Evolutionary conservation across 2,113 vertebrate species (phyloP).

Genomic region (Lepus timidus): DNA sequence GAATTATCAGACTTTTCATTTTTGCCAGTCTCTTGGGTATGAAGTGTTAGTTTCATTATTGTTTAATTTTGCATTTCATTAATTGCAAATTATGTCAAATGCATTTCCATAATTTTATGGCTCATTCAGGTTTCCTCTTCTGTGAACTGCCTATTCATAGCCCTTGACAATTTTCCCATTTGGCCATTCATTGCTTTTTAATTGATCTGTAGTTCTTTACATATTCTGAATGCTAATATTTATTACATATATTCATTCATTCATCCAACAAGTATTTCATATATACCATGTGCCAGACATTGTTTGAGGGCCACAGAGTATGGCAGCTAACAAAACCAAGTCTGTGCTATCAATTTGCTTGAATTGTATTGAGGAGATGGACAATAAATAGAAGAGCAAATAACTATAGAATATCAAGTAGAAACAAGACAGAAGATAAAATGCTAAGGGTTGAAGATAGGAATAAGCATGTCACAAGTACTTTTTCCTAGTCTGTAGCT

Average conservation of each 20-base stretch:
- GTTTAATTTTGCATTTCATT: conserved; percentile 45
- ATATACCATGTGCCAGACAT: not conserved
- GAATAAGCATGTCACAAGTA: not conserved
- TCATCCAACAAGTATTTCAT: not conserved
- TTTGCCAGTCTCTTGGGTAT: not conserved
- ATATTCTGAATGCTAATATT: conserved; percentile 44
- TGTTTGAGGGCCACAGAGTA: not conserved
- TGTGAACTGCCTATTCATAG: not conserved
- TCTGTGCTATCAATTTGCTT: not conserved
- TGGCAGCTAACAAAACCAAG: conserved; percentile 13
- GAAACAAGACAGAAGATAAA: not conserved
- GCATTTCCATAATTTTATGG: conserved; percentile 30
- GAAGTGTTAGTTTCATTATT: not conserved
- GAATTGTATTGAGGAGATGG: not conserved
- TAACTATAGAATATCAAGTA: not conserved
- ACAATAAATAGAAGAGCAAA: conserved; percentile 55
- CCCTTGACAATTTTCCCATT: conserved; percentile 31
- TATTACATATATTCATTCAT: conserved; percentile 22
- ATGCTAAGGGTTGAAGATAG: not conserved
- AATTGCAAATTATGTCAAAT: conserved; percentile 37
- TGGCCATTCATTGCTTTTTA: not conserved
- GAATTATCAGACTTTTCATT: conserved; percentile 32
- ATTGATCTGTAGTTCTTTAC: not conserved
- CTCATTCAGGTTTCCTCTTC: conserved; percentile 25
- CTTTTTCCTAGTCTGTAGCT: not conserved